Base-by-base conservation (phyloP, 2,797 vertebrate species). In the Alfaro cultratus region DNA sequence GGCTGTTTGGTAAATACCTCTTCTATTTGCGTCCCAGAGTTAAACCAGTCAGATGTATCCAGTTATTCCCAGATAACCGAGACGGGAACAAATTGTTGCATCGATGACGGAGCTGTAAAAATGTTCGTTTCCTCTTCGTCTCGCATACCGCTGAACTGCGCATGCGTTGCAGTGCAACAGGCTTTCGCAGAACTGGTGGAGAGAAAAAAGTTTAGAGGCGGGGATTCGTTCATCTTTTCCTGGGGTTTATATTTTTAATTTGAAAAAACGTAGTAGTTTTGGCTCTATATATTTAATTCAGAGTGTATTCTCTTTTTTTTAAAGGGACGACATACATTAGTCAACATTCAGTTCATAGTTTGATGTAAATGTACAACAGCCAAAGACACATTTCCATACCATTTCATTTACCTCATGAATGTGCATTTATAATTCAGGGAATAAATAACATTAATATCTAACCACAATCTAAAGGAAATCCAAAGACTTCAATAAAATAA, bases 111-210 rank as follows among this genome's bases (percentile, higher is more conserved):
- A 86, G 67, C 70, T 76, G 73, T 60, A 9, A 78, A 90, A 87
- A 57, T 64, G 78, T 82, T 89, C 79, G 76, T 90, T 95, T 95
- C 94, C 94, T 93, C 93, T 83, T 93, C 88, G 51, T 78, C 29
- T 72, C 80, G 9, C 86, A 64, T 82, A 81, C 64, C n/a, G 43
- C 46, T 1, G 0, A 46, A 81, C 26, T 90, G 92, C 94, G 94
- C 94, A 88, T 94, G 94, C 91, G 93, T 9, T 5, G 0, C 29
- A 39, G 26, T 81, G 87, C 90, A 91, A 90, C 87, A 89, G 80
- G 86, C 86, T 74, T 81, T 60, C 78, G 82, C 84, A 74, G 43
- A n/a, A 57, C 12, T 68, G 41, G 68, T 16, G 41, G 41, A 71
- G 41, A 43, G 68, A 71, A n/a, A 70, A 70, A 45, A 45, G 41